Percentiles rank a stretch among this genome's conserved stretches.
These are phyloP conservation scores for Potamilus streckersoni DNA, from an alignment of 1,140 invertebrate species.

Conservation along the genomic window DNA sequence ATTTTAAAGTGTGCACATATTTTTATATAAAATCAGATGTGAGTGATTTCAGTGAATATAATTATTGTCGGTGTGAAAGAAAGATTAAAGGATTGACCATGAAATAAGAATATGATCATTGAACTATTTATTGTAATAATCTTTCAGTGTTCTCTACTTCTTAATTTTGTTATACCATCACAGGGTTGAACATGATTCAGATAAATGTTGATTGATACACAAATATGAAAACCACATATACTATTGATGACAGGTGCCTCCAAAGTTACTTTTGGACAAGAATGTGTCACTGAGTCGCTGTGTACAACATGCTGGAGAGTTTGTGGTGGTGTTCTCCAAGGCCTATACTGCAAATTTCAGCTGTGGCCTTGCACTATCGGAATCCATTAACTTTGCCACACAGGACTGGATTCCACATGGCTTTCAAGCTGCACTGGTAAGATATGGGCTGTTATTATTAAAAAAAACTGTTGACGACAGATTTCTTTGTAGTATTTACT, in stretches of 20 bases:
- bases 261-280: constrained; percentile 79
- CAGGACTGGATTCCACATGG: constrained; percentile 83
- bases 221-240: neutral
- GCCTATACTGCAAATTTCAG: constrained; percentile 90
- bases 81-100: too few species aligned
- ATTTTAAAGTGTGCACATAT: too few species aligned
- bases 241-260: constrained; percentile 76
- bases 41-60: too few species aligned
- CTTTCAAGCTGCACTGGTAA: constrained; percentile 79
- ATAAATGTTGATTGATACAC: too few species aligned
- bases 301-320: constrained; percentile 90
- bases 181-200: neutral
- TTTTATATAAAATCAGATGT: too few species aligned
- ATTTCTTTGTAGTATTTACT: too few species aligned
- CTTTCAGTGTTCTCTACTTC: neutral
- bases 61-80: too few species aligned
- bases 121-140: neutral
- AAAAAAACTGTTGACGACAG: too few species aligned
- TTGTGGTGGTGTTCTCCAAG: constrained; percentile 90
- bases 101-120: too few species aligned
- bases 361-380: constrained; percentile 90
- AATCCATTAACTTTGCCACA: constrained; percentile 94
- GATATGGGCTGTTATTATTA: neutral
- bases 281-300: constrained; percentile 83
- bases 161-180: neutral